Conservation (phyloP, 2,888 invertebrate species). For the Drosophila hamatofila region DNA sequence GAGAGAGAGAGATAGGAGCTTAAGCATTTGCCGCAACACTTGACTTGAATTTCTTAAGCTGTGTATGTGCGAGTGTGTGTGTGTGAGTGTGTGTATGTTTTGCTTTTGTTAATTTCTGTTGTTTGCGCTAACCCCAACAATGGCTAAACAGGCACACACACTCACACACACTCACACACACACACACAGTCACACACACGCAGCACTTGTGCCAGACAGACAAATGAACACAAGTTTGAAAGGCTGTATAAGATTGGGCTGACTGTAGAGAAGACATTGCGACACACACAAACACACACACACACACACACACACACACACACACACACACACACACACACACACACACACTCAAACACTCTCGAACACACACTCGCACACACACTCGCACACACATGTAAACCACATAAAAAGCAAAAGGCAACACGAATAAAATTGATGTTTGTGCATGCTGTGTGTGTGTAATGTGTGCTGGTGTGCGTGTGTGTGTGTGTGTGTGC, state of each 20-base stretch:
- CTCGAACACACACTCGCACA: neutral
- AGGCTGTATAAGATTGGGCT: slow-evolving; percentile 43
- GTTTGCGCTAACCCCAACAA: slow-evolving; percentile 75
- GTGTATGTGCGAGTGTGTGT: slow-evolving; percentile 5
- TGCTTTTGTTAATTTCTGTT: slow-evolving; percentile 78
- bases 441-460: slow-evolving; percentile 23
- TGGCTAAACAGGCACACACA: slow-evolving; percentile 34
- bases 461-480: neutral
- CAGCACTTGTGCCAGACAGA: slow-evolving; percentile 31
- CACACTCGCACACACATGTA: neutral
- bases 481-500: slow-evolving; percentile 7
- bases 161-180: slow-evolving; percentile 12
- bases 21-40: slow-evolving; percentile 71
- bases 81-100: slow-evolving; percentile 44
- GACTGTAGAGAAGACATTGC: slow-evolving; percentile 30
- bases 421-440: slow-evolving; percentile 53
- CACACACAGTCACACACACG: slow-evolving; percentile 21
- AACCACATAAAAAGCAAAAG: slow-evolving; percentile 55
- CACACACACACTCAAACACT: neutral
- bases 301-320: neutral
- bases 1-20: slow-evolving; percentile 25
- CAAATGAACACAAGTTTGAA: slow-evolving; percentile 45
- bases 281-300: slow-evolving; percentile 11
- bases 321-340: neutral
- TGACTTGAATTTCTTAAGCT: slow-evolving; percentile 68